These are phyloP conservation scores for Ptychobarbus kaznakovi DNA, from an alignment of 2,797 vertebrate species.

Conservation along the genomic window DNA sequence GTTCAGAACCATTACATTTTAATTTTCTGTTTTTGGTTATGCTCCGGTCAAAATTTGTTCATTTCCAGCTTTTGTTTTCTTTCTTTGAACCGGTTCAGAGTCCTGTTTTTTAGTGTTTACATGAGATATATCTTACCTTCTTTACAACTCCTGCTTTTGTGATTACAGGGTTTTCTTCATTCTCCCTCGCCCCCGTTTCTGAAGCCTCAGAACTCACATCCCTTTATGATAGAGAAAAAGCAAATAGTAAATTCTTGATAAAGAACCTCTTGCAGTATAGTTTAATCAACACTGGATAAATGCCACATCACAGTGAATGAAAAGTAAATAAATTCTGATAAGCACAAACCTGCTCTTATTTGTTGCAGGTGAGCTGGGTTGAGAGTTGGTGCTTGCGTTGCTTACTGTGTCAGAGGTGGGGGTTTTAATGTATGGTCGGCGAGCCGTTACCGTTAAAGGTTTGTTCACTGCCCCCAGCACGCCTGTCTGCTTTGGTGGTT, in stretches of 20 bases:
- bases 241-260: background rate
- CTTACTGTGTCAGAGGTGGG: constrained; percentile 85
- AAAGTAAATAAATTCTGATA: background rate
- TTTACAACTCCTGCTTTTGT: constrained; percentile 87
- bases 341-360: constrained; percentile 88
- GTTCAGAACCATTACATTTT: background rate
- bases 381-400: constrained; percentile 88
- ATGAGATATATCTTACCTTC: constrained; percentile 76
- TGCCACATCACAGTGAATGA: background rate
- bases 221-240: constrained; percentile 68
- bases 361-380: constrained; percentile 83
- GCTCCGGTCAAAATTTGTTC: background rate
- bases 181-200: constrained; percentile 91
- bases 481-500: constrained; percentile 90
- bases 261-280: background rate
- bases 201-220: constrained; percentile 84
- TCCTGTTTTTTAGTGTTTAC: background rate
- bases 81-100: background rate
- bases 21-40: background rate
- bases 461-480: constrained; percentile 96
- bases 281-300: background rate
- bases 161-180: constrained; percentile 95
- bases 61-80: background rate
- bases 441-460: constrained; percentile 91
- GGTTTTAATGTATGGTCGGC: constrained; percentile 88